Conservation (phyloP, 2,113 vertebrate genomes). For the Laticauda laticaudata region DNA sequence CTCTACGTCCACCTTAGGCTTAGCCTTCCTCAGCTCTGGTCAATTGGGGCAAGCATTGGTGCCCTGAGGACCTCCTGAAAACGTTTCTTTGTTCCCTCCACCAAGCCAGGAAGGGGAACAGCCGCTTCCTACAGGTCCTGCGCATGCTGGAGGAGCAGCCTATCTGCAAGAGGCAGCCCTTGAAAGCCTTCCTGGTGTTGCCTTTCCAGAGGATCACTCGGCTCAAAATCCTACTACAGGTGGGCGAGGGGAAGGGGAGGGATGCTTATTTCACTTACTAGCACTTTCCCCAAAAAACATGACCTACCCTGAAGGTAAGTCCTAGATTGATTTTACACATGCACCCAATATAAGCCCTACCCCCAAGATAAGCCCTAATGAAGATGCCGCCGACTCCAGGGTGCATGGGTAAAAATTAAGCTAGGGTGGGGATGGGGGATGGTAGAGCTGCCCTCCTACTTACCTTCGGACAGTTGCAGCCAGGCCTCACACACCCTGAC, state of each 20-base stretch:
- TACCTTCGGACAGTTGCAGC: no score
- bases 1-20: neutral
- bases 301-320: no score
- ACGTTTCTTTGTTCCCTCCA: neutral
- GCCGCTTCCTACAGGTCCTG: conserved; percentile 63
- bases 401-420: no score
- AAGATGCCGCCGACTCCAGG: no score
- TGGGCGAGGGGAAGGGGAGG: conserved; percentile 9
- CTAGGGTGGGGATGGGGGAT: no score
- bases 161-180: conserved; percentile 72
- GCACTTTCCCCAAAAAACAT: no score
- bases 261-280: neutral
- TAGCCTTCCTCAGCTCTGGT: neutral
- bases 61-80: fast-evolving
- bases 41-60: neutral
- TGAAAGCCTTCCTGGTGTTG: conserved; percentile 80
- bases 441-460: no score
- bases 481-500: no score
- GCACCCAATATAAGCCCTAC: no score
- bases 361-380: no score
- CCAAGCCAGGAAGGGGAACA: conserved; percentile 64
- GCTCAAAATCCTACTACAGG: conserved; percentile 76
- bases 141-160: conserved; percentile 71
- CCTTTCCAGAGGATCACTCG: conserved; percentile 81
- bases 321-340: no score